Conservation (phyloP, 2,797 vertebrate genomes). For the Enteromius trimaculatus region DNA sequence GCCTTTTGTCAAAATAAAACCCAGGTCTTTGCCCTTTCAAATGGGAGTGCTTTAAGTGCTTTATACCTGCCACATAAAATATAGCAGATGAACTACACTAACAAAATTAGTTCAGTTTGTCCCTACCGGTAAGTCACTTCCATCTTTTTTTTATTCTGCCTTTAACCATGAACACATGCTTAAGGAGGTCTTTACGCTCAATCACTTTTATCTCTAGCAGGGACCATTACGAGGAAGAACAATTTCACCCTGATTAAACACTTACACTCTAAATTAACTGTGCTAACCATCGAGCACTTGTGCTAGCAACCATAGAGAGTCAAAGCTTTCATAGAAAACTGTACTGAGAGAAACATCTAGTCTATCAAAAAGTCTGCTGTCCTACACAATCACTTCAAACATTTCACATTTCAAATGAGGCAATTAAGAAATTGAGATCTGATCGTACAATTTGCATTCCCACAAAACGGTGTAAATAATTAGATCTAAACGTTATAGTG, state of each 20-base stretch:
- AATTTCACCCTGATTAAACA: conserved; percentile 58
- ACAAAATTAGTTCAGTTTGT: conserved; percentile 33
- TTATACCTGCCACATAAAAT: neutral
- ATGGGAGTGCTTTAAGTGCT: neutral
- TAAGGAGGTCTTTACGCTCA: conserved; percentile 52
- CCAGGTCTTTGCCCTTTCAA: conserved; percentile 4
- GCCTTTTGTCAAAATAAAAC: neutral
- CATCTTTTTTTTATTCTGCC: conserved; percentile 28
- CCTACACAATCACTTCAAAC: conserved; percentile 5
- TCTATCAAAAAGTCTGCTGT: conserved; percentile 1
- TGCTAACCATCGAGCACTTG: conserved; percentile 34
- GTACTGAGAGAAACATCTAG: conserved; percentile 9
- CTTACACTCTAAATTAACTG: conserved; percentile 50
- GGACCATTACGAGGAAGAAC: conserved; percentile 54
- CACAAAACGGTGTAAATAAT: conserved; percentile 40
- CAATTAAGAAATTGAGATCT: conserved; percentile 36
- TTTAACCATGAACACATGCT: conserved; percentile 46
- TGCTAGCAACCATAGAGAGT: conserved; percentile 21
- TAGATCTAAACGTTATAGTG: conserved; percentile 33
- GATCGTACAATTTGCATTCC: conserved; percentile 33
- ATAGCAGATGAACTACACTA: neutral
- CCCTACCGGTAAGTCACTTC: conserved; percentile 17
- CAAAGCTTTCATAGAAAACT: conserved; percentile 1
- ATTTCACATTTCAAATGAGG: conserved; percentile 40
- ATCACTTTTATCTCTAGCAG: conserved; percentile 58